Conservation (phyloP, 2,797 vertebrate genomes). For the Galago senegalensis region DNA sequence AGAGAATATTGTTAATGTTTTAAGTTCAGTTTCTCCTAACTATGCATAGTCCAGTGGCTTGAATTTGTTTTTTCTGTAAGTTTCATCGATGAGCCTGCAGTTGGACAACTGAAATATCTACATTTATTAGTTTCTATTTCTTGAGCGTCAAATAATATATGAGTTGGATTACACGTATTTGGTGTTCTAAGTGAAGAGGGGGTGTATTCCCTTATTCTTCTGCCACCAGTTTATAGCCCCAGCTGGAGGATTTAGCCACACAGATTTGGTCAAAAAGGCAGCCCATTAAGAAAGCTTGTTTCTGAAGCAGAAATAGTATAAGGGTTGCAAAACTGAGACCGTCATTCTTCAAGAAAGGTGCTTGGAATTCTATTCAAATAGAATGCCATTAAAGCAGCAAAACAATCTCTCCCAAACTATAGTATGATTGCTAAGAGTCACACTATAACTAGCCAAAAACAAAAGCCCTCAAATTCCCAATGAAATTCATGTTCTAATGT, state of each 20-base stretch:
- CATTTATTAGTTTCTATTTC: slow-evolving; percentile 50
- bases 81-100: neutral
- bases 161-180: neutral
- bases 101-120: slow-evolving; percentile 10
- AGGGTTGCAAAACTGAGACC: neutral
- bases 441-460: slow-evolving; percentile 36
- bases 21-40: neutral
- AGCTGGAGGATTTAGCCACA: neutral
- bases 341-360: slow-evolving; percentile 63
- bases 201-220: neutral
- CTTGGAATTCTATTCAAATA: slow-evolving; percentile 69
- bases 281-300: slow-evolving; percentile 14
- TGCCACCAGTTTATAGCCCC: neutral
- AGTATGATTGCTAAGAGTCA: neutral
- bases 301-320: slow-evolving; percentile 58
- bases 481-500: neutral
- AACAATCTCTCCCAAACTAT: neutral
- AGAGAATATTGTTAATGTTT: slow-evolving; percentile 11
- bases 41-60: neutral
- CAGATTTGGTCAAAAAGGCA: slow-evolving; percentile 43
- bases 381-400: slow-evolving; percentile 47
- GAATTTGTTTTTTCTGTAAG: slow-evolving; percentile 43
- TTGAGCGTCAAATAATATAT: slow-evolving; percentile 39
- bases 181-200: neutral
- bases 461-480: slow-evolving; percentile 1